Base-by-base conservation (phyloP, 2,113 vertebrate genomes). In the Percina caprodes region DNA sequence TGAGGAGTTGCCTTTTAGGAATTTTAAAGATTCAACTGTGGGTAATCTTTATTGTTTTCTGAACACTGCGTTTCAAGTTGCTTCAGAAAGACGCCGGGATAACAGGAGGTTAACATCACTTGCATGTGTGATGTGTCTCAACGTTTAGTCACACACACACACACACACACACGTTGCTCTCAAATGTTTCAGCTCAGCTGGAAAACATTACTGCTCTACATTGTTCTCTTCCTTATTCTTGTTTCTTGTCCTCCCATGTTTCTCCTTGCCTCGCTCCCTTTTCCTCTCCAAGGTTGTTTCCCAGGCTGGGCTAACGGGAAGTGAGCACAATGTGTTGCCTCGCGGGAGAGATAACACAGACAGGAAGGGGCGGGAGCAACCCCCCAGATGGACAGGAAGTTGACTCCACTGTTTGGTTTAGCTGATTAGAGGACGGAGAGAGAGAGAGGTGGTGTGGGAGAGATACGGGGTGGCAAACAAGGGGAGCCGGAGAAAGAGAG, bases 281-380 rank as follows among this genome's bases (percentile, higher is more conserved):
- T 26, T 80, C 82, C 86, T 69, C 74, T 70, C 46, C 23, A 45
- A 78, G 23, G 21, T 77, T 76, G 62, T 88, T 93, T 93, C 85
- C 86, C 89, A 90, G 59, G 72, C 82, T 15, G 18, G 6, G 35
- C 66, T 52, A 70, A 91, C 88, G 82, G 92, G 92, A 94, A 92
- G 89, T 45, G 49, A 82, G 45, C 87, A 93, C 93, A 94, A 94
- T 94, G 90, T 89, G 90, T 86, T 69, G 68, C 68, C 69, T 60
- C 60, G 13, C n/a, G 15, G 51, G 77, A 71, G 76, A 86, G 92
- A 94, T 91, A 94, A 92, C 80, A 23, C 23, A 6, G 77, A 78
- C 89, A 89, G 91, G 91, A 93, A 93, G 86, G 74, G 92, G 91
- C 84, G 86, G 89, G 87, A 12, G n/a, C 54, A 78, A 56, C 19